Evolutionary conservation across 1,140 invertebrate species (phyloP).

Genomic region (Trissolcus basalis): DNA sequence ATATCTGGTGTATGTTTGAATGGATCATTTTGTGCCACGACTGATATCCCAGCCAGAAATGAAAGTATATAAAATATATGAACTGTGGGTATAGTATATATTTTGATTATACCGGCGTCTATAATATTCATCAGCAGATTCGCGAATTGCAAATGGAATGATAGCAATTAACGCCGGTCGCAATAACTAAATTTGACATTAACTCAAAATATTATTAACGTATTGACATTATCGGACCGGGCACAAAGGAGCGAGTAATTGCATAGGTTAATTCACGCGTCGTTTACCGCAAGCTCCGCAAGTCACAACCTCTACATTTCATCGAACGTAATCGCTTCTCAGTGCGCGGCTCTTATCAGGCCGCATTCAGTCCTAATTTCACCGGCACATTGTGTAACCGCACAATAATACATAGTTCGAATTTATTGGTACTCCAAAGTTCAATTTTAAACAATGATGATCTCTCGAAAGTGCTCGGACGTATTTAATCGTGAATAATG

Average conservation of each 20-base stretch:
- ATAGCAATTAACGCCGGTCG: constrained; percentile 32
- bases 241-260: constrained; percentile 62
- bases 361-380: constrained; percentile 25
- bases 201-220: constrained; percentile 26
- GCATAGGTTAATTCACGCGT: constrained; percentile 61
- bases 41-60: too few species aligned
- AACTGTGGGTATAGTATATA: too few species aligned
- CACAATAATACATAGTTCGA: constrained; percentile 9
- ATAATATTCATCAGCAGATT: too few species aligned
- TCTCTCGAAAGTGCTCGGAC: too few species aligned
- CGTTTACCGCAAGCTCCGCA: constrained; percentile 52
- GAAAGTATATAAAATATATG: too few species aligned
- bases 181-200: constrained; percentile 41
- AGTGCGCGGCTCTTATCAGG: constrained; percentile 41
- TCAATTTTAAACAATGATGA: too few species aligned
- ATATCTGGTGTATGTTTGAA: too few species aligned
- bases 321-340: constrained; percentile 44
- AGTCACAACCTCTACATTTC: constrained; percentile 47
- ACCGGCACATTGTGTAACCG: constrained; percentile 14
- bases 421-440: not conserved
- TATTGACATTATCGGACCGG: constrained; percentile 57
- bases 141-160: not conserved
- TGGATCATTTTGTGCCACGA: too few species aligned
- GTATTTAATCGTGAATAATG: too few species aligned
- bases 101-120: too few species aligned